Conservation (phyloP, 2,888 invertebrate genomes). For the Heliothis peltigera region DNA sequence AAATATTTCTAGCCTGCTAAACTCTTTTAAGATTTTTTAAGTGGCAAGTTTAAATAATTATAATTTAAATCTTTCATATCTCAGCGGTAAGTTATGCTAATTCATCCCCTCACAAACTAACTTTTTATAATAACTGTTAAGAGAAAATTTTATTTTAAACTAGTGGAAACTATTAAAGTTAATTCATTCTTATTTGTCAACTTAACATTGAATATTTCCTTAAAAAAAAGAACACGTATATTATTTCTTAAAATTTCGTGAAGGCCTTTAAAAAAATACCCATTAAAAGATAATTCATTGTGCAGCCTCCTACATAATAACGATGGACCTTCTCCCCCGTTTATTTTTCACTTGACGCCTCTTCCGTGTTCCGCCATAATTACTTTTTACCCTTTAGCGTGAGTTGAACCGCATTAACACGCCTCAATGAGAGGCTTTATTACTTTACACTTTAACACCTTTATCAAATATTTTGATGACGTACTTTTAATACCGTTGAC, state of each 20-base stretch:
- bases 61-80: constrained; percentile 1
- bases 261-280: not conserved
- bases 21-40: constrained; percentile 1
- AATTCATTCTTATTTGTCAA: no score
- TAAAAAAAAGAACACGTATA: no score
- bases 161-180: not conserved
- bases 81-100: not conserved
- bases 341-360: constrained; percentile 56
- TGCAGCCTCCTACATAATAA: not conserved
- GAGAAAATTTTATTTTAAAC: not conserved
- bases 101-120: not conserved
- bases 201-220: no score
- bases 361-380: constrained; percentile 56
- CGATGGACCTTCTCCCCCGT: constrained; percentile 12
- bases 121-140: not conserved
- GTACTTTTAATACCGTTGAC: not conserved
- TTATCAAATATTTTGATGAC: constrained; percentile 11
- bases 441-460: constrained; percentile 5
- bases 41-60: not conserved
- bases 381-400: constrained; percentile 54
- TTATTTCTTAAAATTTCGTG: no score
- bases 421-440: constrained; percentile 30
- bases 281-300: constrained; percentile 1
- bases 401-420: constrained; percentile 13
- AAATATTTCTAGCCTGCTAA: constrained; percentile 7